These are phyloP conservation scores for Seriola quinqueradiata DNA, from an alignment of 2,113 vertebrate genomes.

Conservation along the genomic window DNA sequence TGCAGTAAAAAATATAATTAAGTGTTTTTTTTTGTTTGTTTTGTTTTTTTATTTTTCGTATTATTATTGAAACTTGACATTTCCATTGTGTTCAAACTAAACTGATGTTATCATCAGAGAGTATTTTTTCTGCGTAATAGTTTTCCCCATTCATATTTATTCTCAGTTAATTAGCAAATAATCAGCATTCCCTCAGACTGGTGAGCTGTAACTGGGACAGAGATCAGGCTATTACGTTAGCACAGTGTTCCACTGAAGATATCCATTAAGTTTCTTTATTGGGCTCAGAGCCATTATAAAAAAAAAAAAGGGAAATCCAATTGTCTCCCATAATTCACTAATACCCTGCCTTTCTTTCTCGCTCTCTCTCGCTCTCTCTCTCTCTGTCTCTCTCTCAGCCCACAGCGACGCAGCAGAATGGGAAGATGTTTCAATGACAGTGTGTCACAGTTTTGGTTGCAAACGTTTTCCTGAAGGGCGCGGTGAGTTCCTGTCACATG, in stretches of 20 bases:
- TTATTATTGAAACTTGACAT: conserved; percentile 18
- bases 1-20: conserved; percentile 17
- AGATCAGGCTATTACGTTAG: conserved; percentile 53
- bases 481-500: background rate
- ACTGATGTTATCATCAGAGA: conserved; percentile 16
- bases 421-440: conserved; percentile 45
- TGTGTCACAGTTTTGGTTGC: background rate
- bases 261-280: conserved; percentile 63
- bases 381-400: background rate
- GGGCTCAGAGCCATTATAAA: conserved; percentile 44
- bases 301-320: conserved; percentile 42
- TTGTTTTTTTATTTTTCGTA: background rate
- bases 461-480: background rate
- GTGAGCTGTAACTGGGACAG: conserved; percentile 53
- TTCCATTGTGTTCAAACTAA: background rate
- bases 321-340: conserved; percentile 56
- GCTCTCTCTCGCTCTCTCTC: background rate
- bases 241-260: conserved; percentile 40
- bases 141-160: conserved; percentile 55
- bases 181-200: conserved; percentile 51
- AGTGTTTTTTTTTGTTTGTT: background rate
- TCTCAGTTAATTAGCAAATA: conserved; percentile 61
- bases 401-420: conserved; percentile 26
- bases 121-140: conserved; percentile 16
- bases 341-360: background rate